A percentile compares a stretch with the other conserved stretches of the same genome.
phyloP scores from a whole-genome alignment of 2,797 vertebrate genomes.

The Melopsittacus undulatus region DNA sequence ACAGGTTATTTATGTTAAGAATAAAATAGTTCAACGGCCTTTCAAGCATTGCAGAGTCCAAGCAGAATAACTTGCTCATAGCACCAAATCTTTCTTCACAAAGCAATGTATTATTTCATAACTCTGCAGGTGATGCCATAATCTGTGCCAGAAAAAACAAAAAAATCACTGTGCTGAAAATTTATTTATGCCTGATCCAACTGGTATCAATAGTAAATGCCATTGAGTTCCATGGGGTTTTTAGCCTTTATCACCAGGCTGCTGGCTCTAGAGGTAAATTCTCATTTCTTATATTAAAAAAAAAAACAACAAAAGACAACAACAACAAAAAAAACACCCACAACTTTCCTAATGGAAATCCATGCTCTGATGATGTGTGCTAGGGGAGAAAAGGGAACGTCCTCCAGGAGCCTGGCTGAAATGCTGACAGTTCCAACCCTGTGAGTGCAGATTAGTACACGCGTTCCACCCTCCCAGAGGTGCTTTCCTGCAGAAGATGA shows the following conservation, averaged over 20 bases:
- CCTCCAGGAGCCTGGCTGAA: slow-evolving; percentile 47
- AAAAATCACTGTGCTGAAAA: slow-evolving; percentile 71
- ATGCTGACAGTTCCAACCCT: slow-evolving; percentile 40
- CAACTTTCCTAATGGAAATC: slow-evolving; percentile 55
- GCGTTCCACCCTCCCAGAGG: slow-evolving; percentile 65
- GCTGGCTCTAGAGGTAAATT: slow-evolving; percentile 42
- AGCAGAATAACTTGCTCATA: slow-evolving; percentile 29
- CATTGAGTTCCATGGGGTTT: slow-evolving; percentile 30
- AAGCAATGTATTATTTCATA: slow-evolving; percentile 41
- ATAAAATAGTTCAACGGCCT: slow-evolving; percentile 65
- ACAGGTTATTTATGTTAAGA: slow-evolving; percentile 73
- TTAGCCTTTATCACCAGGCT: slow-evolving; percentile 28
- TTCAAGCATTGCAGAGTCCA: slow-evolving; percentile 63
- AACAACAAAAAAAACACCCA: neutral
- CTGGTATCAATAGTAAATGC: slow-evolving; percentile 57
- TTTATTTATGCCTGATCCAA: slow-evolving; percentile 52
- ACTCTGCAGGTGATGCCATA: slow-evolving; percentile 31
- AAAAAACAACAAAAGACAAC: neutral
- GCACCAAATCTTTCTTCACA: slow-evolving; percentile 52
- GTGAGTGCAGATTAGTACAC: slow-evolving; percentile 49
- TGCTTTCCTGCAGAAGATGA: slow-evolving; percentile 72
- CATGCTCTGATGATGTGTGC: slow-evolving; percentile 65
- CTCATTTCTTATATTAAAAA: slow-evolving; percentile 26
- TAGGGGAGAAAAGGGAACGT: slow-evolving; percentile 67
- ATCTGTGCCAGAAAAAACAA: slow-evolving; percentile 39